Base-by-base conservation (phyloP, 2,113 vertebrate genomes). In the Lichenostomus cassidix region DNA sequence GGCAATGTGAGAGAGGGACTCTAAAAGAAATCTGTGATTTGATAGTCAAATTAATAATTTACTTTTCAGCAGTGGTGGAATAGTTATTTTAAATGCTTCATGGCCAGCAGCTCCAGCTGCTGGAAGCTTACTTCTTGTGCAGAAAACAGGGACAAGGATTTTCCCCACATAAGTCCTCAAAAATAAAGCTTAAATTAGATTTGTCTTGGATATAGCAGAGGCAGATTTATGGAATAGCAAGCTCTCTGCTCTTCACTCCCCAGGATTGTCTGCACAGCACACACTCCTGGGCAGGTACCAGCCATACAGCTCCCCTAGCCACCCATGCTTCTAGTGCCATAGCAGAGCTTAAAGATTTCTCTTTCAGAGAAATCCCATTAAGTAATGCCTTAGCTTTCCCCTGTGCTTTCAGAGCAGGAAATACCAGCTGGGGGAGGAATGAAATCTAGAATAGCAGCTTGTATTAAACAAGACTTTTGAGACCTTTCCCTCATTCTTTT, bases 381-480 rank as follows among this genome's bases (percentile, higher is more conserved):
- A 92, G 78, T 78, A 70, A 74, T 27, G 21, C 37, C 49, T 79
- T 65, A 76, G 44, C 20, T 87, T 84, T 82, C 49, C 68, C 41
- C 23, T 89, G 64, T 20, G 10, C 65, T 83, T 84, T 73, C 52
- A 87, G 67, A 63, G 79, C 70, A 77, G 73, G 39, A 90, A 92
- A 80, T 77, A 69, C 63, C 86, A 89, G 47, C 89, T 89, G 58
- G n/a, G 62, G 52, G 17, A 68, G 47, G 82, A 91, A 75, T 41
- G 84, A 82, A 94, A 70, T 74, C 47, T 68, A 37, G 62, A 92
- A 87, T 42, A 95, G 69, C 56, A 94, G 62, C 53, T 79, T 91
- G 44, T 78, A 49, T 87, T 63, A 71, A 89, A 83, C 42, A 87
- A 81, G 75, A 70, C 68, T 90, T 92, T 44, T 47, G 56, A 96